Evolutionary conservation across 2,113 vertebrate genomes (phyloP), one percentile per base, ranked within the genome.

Genomic region (Hucho hucho): DNA sequence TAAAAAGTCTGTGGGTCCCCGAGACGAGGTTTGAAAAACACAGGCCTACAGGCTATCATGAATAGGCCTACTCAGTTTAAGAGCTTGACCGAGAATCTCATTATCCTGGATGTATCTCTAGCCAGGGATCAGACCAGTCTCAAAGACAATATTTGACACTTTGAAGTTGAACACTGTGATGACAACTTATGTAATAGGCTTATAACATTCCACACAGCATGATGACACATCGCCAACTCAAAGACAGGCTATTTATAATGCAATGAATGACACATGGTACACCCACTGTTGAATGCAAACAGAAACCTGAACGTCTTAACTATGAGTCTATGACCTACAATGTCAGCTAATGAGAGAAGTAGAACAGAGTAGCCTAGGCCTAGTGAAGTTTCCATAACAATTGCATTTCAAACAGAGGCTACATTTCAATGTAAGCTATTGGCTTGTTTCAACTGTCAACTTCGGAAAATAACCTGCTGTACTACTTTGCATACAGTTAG

Each of bases 401-500:
- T 49, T 49, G 47, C 47, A 49, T 49, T 49, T 49, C 1, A 26
- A 64, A 64, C 12, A 9, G 25, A 64, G 12, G 9, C 24, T 64
- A 64, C 24, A 64, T 24, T 11, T 20, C 24, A 14, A 7, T 66
- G 64, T 66, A 25, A 66, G 64, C 16, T 12, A 64, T 37, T 67
- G 65, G 26, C 14, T 67, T 16, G 9, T 46, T 43, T 68, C 32
- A 68, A 46, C 22, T n/a, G 37, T 9, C 32, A 64, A n/a, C 32
- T 73, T 32, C 64, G n/a, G 29, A 13, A 73, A 46, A 77, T 16
- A 47, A 12, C 26, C 64, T 37, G 18, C 26, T 22, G 67, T 4
- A 16, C 32, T 37, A 77, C 72, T 87, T 86, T 86, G 78, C 83
- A 87, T 87, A 12, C 28, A 20, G 75, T 64, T 69, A 12, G 5